These are phyloP conservation scores for Hermodice carunculata DNA, from an alignment of 2,888 invertebrate genomes.

Conservation along the genomic window DNA sequence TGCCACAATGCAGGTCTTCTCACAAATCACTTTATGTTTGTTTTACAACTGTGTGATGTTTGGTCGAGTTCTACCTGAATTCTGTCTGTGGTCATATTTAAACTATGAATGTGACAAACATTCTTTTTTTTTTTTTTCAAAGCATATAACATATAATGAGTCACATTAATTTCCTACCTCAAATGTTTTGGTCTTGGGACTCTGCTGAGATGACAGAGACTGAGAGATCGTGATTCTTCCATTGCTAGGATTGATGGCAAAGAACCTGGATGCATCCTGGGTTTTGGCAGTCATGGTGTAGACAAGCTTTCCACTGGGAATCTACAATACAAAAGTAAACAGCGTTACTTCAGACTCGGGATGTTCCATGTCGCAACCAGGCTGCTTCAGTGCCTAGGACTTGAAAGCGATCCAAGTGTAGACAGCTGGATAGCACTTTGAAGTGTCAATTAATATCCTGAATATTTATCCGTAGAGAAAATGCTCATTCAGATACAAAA, in stretches of 20 bases:
- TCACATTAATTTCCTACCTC: neutral
- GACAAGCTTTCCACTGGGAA: conserved; percentile 27
- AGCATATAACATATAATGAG: neutral
- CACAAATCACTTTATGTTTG: no score
- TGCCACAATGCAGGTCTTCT: no score
- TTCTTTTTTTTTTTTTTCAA: neutral
- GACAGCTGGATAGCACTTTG: no score
- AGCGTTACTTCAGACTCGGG: no score
- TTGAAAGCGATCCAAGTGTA: no score
- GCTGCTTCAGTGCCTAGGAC: no score
- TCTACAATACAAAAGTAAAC: conserved; percentile 21
- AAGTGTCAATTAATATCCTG: no score
- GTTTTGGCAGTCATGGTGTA: conserved; percentile 21
- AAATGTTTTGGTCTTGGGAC: neutral
- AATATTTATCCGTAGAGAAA: no score
- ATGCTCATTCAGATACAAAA: no score
- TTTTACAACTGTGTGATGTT: no score
- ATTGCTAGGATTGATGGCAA: conserved; percentile 46
- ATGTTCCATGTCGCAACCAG: no score
- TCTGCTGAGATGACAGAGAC: conserved; percentile 15
- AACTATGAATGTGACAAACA: neutral
- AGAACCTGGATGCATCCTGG: conserved; percentile 43
- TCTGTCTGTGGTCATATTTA: neutral
- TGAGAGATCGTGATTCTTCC: conserved; percentile 51
- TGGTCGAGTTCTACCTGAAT: no score